Conservation (phyloP, 1,140 invertebrate genomes). For the Lanistes nyassanus region DNA sequence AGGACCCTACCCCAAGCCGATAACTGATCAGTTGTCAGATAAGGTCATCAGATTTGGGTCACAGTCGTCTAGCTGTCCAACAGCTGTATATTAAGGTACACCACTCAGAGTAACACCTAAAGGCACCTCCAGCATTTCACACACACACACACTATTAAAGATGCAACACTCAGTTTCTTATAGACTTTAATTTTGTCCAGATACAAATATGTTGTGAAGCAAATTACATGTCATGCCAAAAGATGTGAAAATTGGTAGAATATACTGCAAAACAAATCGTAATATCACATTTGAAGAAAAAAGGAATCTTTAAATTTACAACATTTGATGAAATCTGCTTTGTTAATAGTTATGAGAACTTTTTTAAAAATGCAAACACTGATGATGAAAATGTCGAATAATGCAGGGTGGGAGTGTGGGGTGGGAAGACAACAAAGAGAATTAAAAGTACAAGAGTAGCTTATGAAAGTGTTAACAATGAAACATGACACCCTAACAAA, state of each 20-base stretch:
- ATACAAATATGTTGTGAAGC: conserved; percentile 12
- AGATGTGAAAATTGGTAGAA: conserved; percentile 10
- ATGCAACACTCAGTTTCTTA: too few species aligned
- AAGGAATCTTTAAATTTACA: conserved; percentile 26
- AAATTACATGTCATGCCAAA: conserved; percentile 15
- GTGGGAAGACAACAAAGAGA: too few species aligned
- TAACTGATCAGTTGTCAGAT: too few species aligned
- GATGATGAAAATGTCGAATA: too few species aligned
- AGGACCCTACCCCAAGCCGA: too few species aligned
- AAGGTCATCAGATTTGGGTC: too few species aligned
- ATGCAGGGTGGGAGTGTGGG: too few species aligned
- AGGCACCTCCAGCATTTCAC: too few species aligned
- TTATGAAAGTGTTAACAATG: background rate
- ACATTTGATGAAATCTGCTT: conserved; percentile 31
- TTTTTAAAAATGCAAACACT: conserved; percentile 5
- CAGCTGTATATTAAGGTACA: too few species aligned
- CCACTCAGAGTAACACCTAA: too few species aligned
- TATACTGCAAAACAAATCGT: conserved; percentile 9
- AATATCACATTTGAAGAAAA: conserved; percentile 17
- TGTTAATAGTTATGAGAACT: conserved; percentile 12
- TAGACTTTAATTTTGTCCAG: conserved; percentile 11
- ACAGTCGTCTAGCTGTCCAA: too few species aligned
- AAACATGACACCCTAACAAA: background rate
- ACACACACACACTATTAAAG: too few species aligned
- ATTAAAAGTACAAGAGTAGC: background rate